Base-by-base conservation (phyloP, 2,888 invertebrate genomes). In the Malachius bipustulatus region DNA sequence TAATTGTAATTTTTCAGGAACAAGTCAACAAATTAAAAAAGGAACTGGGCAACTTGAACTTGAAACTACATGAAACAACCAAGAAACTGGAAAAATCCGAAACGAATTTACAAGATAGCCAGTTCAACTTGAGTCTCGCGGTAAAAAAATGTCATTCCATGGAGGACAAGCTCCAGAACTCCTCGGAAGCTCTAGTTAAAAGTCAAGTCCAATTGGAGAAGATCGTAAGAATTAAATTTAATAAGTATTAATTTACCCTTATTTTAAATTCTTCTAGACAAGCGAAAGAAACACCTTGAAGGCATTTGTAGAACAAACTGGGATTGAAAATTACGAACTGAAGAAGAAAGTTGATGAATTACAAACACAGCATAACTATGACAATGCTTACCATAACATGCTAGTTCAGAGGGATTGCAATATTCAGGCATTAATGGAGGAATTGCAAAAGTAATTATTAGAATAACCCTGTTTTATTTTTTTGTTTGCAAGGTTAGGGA, bases 211-310 rank as follows among this genome's bases (percentile, higher is more conserved):
- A 51, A 32, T 41, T 49, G 26, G 47, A 51, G 37, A 44, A 44
- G 37, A 38, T 40, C 16, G 49, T 49, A 42, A 42, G 32, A 29
- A 4, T 2, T 16, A 11, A 12, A 14, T 13, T 3, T 24, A 32
- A 6, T 11, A 24, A 35, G n/a, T 35, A 35, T 15, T n/a, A n/a
- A n/a, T n/a, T n/a, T n/a, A n/a, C n/a, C n/a, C n/a, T n/a, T n/a
- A n/a, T n/a, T n/a, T n/a, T 4, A 11, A n/a, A 11, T 32, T 32
- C 13, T 12, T 15, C 9, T 32, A 26, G 26, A 29, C 36, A 55
- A 54, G 38, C 39, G 54, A 56, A 45, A 45, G 38, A 33, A 46
- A 50, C 10, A 37, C 41, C 3, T 33, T 57, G 12, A 44, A 47
- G 37, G 47, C 51, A 26, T 41, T 44, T 26, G 35, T 49, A 4